A percentile compares a stretch with the other conserved stretches of the same genome.
These are phyloP conservation scores for Drosophila ohnishii DNA, from an alignment of 1,140 invertebrate genomes.

Conservation along the genomic window DNA sequence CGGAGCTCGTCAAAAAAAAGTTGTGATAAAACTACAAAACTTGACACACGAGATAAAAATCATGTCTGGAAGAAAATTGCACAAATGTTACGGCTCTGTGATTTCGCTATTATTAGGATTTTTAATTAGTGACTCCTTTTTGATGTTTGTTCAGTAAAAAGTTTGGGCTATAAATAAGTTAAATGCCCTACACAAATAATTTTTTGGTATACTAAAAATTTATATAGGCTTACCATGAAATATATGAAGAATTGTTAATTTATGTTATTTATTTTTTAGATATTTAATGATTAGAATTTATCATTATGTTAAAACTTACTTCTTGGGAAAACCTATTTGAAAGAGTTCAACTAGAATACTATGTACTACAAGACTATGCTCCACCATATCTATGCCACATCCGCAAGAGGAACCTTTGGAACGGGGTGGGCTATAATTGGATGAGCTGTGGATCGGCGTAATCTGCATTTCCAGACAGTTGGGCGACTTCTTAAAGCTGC, in stretches of 20 bases:
- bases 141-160: background rate
- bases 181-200: background rate
- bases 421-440: constrained; percentile 32
- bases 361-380: background rate
- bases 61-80: constrained; percentile 14
- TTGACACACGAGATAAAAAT: constrained; percentile 12
- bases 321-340: background rate
- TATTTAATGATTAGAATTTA: too few relatives aligned
- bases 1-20: constrained; percentile 28
- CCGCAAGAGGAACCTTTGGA: constrained; percentile 35
- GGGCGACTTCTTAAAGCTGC: constrained; percentile 37
- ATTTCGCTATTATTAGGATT: constrained; percentile 16
- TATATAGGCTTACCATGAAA: too few relatives aligned
- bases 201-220: too few relatives aligned
- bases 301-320: background rate
- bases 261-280: too few relatives aligned
- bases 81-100: background rate
- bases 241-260: too few relatives aligned
- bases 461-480: constrained; percentile 47
- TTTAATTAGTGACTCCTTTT: constrained; percentile 2
- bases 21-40: constrained; percentile 48
- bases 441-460: constrained; percentile 30
- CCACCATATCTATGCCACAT: constrained; percentile 37
- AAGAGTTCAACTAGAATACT: background rate
- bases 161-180: background rate